Conservation (phyloP, 2,888 invertebrate species). For the Callosobruchus maculatus region DNA sequence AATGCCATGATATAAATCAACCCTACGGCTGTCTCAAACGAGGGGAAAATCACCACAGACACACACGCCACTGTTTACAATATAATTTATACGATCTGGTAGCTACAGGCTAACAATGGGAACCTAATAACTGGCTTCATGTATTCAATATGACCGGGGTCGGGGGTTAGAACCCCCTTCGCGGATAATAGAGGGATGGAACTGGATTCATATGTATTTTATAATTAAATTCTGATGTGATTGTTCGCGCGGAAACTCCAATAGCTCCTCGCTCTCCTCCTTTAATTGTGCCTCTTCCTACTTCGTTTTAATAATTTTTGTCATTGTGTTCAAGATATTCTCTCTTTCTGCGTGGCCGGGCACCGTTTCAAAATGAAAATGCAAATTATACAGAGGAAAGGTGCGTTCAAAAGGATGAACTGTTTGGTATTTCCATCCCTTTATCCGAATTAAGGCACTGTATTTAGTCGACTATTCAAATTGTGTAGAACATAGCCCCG, state of each 20-base stretch:
- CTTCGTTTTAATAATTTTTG: slow-evolving; percentile 13
- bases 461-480: background rate
- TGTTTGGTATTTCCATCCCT: background rate
- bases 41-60: slow-evolving; percentile 39
- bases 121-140: slow-evolving; percentile 49
- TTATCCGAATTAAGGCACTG: background rate
- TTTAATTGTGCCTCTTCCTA: slow-evolving; percentile 17
- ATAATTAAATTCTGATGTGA: slow-evolving; percentile 51
- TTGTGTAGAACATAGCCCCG: no score
- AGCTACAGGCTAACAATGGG: slow-evolving; percentile 49
- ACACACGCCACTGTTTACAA: slow-evolving; percentile 50
- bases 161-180: slow-evolving; percentile 27
- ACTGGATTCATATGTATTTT: slow-evolving; percentile 48
- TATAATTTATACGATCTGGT: slow-evolving; percentile 51
- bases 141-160: slow-evolving; percentile 38
- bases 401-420: background rate
- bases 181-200: slow-evolving; percentile 39
- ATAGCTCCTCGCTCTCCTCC: slow-evolving; percentile 15
- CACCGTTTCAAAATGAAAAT: background rate
- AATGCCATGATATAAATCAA: slow-evolving; percentile 14
- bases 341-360: slow-evolving; percentile 1
- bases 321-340: background rate
- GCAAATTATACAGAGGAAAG: background rate
- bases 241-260: slow-evolving; percentile 45
- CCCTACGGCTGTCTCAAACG: slow-evolving; percentile 12